phyloP scores from a whole-genome alignment of 2,888 invertebrate genomes.

The Mellilla xanthometata region DNA sequence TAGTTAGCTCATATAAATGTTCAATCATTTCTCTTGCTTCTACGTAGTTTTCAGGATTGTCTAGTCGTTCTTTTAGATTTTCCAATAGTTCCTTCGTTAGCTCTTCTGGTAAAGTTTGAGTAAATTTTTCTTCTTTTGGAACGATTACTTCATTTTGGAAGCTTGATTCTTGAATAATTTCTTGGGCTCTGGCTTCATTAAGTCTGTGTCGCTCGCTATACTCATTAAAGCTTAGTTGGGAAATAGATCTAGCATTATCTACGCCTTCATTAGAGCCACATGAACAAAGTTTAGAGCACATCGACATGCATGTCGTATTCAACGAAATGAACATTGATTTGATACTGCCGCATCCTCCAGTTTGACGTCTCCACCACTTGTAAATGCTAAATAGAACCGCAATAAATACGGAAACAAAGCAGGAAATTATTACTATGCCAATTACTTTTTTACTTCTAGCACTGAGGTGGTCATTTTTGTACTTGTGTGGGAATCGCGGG shows the following conservation, averaged over 20 bases:
- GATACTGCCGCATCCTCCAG: slow-evolving; percentile 72
- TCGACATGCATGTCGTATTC: slow-evolving; percentile 56
- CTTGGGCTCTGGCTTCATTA: slow-evolving; percentile 80
- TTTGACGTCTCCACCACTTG: slow-evolving; percentile 80
- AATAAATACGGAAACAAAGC: slow-evolving; percentile 74
- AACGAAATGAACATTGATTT: slow-evolving; percentile 68
- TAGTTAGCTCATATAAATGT: slow-evolving; percentile 88
- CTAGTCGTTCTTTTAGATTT: slow-evolving; percentile 85
- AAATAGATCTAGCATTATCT: slow-evolving; percentile 84
- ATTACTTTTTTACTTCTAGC: slow-evolving; percentile 68
- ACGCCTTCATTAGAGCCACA: slow-evolving; percentile 72
- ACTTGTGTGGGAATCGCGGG: slow-evolving; percentile 71
- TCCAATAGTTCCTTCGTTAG: slow-evolving; percentile 88
- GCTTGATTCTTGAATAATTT: slow-evolving; percentile 55
- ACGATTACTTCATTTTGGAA: slow-evolving; percentile 48
- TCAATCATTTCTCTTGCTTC: slow-evolving; percentile 91
- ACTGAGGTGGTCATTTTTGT: slow-evolving; percentile 43
- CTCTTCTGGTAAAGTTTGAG: slow-evolving; percentile 89
- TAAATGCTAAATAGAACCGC: slow-evolving; percentile 80
- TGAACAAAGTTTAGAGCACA: slow-evolving; percentile 62
- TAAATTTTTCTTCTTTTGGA: slow-evolving; percentile 83
- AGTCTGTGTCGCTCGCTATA: slow-evolving; percentile 84
- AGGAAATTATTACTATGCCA: slow-evolving; percentile 78
- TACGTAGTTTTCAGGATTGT: slow-evolving; percentile 87
- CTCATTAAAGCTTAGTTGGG: slow-evolving; percentile 83